A percentile compares a stretch with the other conserved stretches of the same genome.
phyloP scores from a whole-genome alignment of 2,113 vertebrate species.

The Charina bottae region DNA sequence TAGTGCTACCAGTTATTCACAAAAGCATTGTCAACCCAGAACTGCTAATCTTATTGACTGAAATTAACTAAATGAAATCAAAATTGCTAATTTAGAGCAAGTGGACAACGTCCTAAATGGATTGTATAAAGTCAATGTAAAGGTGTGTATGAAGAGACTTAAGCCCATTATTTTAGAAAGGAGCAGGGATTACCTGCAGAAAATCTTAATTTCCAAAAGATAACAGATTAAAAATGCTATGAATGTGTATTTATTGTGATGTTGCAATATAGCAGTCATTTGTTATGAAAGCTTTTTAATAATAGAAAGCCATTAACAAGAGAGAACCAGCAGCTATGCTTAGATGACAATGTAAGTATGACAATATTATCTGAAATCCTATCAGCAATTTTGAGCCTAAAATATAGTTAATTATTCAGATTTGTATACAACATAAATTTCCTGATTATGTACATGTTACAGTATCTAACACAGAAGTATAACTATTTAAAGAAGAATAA shows the following conservation, averaged over 20 bases:
- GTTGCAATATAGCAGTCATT: background rate
- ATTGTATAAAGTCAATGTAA: background rate
- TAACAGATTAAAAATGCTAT: background rate
- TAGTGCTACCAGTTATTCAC: background rate
- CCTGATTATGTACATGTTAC: background rate
- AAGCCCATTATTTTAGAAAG: background rate
- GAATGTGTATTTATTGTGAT: background rate
- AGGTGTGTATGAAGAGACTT: background rate
- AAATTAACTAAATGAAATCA: background rate
- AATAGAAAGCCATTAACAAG: background rate
- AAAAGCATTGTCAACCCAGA: background rate
- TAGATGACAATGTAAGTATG: background rate
- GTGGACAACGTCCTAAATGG: background rate
- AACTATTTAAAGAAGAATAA: background rate
- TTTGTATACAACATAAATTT: background rate
- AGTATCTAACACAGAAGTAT: background rate
- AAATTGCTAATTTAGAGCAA: background rate
- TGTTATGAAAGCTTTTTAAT: background rate
- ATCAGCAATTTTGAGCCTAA: background rate
- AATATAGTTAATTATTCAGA: background rate
- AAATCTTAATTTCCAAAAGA: background rate
- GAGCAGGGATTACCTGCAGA: background rate
- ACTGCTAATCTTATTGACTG: background rate
- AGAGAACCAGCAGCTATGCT: background rate
- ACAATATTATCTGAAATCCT: background rate